These are phyloP conservation scores for Trididemnum miniatum DNA, from an alignment of 23 tunicate species.

Conservation along the genomic window DNA sequence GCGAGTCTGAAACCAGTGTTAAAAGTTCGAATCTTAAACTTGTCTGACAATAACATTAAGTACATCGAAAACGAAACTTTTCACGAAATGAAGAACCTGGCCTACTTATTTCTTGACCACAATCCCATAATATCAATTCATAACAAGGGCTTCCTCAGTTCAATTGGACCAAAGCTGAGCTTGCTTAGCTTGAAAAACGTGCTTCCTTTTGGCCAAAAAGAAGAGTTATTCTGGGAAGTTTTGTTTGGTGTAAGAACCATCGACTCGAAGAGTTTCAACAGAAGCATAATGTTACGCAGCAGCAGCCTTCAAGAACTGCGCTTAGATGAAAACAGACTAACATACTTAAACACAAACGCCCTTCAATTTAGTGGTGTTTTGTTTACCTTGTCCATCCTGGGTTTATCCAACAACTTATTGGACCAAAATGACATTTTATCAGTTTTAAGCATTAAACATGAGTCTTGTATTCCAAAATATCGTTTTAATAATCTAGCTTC, in stretches of 20 bases:
- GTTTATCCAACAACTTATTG: background rate
- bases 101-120: constrained; percentile 2
- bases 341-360: background rate
- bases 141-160: background rate
- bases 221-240: background rate
- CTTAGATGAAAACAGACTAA: constrained; percentile 4
- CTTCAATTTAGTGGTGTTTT: background rate
- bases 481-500: background rate
- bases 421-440: background rate
- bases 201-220: background rate
- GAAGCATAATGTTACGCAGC: background rate
- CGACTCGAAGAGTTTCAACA: background rate
- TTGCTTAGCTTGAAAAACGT: constrained; percentile 31
- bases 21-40: background rate
- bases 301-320: background rate
- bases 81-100: background rate
- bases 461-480: background rate
- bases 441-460: background rate
- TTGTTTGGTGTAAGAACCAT: background rate
- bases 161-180: background rate
- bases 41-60: constrained; percentile 17
- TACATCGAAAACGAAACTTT: constrained; percentile 7
- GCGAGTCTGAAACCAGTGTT: background rate
- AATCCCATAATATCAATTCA: constrained; percentile 12
- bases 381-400: background rate